phyloP scores from a whole-genome alignment of 2,888 invertebrate species.

The Protodeltote pygarga region DNA sequence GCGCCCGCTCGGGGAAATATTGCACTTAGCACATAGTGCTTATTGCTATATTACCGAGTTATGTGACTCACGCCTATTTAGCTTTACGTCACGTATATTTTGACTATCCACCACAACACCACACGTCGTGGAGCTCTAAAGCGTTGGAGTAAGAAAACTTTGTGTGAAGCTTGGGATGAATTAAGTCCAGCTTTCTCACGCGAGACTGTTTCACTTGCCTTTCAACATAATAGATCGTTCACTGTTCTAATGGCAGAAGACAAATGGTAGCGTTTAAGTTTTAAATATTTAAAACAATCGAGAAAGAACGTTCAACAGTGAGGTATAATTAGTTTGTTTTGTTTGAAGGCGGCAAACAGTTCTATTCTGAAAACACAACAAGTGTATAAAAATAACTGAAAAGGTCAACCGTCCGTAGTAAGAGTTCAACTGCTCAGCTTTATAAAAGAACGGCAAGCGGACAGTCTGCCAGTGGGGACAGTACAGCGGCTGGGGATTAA shows the following conservation, averaged over 20 bases:
- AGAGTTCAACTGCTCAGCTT: constrained; percentile 24
- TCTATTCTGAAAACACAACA: constrained; percentile 30
- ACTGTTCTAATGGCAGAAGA: constrained; percentile 16
- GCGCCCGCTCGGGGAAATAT: constrained; percentile 12
- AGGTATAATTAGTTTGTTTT: constrained; percentile 30
- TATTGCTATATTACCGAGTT: constrained; percentile 6
- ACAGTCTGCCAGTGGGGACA: background rate
- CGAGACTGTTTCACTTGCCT: constrained; percentile 4
- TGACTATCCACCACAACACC: constrained; percentile 9
- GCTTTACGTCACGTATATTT: constrained; percentile 27
- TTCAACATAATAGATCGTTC: constrained; percentile 11
- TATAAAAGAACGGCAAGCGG: too few relatives aligned
- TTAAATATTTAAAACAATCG: constrained; percentile 21
- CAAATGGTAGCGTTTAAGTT: constrained; percentile 28
- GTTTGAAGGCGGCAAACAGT: constrained; percentile 24
- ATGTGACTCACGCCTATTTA: constrained; percentile 27
- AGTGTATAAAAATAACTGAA: constrained; percentile 28
- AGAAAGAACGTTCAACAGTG: constrained; percentile 16
- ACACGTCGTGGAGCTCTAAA: constrained; percentile 6
- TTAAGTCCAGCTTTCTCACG: constrained; percentile 12
- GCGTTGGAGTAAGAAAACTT: constrained; percentile 5
- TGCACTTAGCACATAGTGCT: constrained; percentile 24
- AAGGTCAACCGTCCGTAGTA: constrained; percentile 20
- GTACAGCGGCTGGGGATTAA: constrained; percentile 2
- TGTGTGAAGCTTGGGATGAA: constrained; percentile 12